A percentile compares a stretch with the other conserved stretches of the same genome.
These are phyloP conservation scores for Drosophila trapezifrons DNA, from an alignment of 1,140 invertebrate genomes.

Conservation along the genomic window DNA sequence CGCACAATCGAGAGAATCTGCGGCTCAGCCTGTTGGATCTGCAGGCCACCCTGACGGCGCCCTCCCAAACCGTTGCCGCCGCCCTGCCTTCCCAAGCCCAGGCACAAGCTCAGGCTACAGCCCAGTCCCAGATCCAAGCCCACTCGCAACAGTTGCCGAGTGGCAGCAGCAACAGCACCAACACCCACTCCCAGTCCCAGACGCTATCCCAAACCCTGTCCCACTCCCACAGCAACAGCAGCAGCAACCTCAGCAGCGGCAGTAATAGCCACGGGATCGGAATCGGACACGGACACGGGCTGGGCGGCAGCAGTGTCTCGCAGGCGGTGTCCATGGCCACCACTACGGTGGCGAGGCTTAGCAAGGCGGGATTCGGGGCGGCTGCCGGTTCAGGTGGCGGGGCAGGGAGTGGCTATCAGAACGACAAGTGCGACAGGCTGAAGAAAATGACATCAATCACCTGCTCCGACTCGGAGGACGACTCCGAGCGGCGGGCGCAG, in stretches of 20 bases:
- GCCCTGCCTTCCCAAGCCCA: constrained; percentile 58
- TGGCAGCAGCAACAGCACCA: constrained; percentile 40
- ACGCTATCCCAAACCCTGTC: constrained; percentile 15
- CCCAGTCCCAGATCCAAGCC: constrained; percentile 11
- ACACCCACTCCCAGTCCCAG: constrained; percentile 23
- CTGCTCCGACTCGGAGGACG: constrained; percentile 83
- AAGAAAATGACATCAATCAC: constrained; percentile 84
- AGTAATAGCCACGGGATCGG: constrained; percentile 28
- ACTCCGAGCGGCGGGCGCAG: constrained; percentile 78
- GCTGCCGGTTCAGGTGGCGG: constrained; percentile 44
- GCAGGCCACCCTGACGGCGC: constrained; percentile 73
- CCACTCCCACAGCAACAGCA: constrained; percentile 40
- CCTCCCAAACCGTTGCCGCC: constrained; percentile 67
- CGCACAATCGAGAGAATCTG: constrained; percentile 82
- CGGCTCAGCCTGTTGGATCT: constrained; percentile 80
- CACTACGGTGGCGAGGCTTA: constrained; percentile 72
- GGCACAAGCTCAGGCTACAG: constrained; percentile 19
- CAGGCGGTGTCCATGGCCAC: constrained; percentile 79
- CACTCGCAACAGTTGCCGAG: constrained; percentile 30
- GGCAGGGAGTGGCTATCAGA: constrained; percentile 63
- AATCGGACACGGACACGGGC: constrained; percentile 10
- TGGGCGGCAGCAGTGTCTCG: constrained; percentile 67
- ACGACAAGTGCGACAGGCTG: constrained; percentile 80
- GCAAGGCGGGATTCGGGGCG: constrained; percentile 71
- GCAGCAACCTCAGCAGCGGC: constrained; percentile 20